A percentile compares a stretch with the other conserved stretches of the same genome.
Evolutionary conservation across 2,888 invertebrate genomes (phyloP).

Genomic region (Brachypterus glaber): DNA sequence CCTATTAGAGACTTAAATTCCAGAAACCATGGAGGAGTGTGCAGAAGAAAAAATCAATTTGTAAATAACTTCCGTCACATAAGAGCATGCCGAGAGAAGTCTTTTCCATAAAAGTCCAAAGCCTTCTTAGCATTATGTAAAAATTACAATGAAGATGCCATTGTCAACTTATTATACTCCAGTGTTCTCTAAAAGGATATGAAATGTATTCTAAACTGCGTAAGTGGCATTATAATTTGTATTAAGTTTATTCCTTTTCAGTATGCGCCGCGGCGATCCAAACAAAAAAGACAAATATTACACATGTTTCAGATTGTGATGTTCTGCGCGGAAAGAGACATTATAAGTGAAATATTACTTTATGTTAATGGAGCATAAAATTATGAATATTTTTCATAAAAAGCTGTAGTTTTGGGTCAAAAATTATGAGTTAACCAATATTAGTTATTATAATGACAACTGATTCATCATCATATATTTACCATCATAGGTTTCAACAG

Average conservation of each 20-base stretch:
- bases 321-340: too few relatives aligned
- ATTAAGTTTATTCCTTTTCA: conserved; percentile 25
- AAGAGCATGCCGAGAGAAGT: conserved; percentile 23
- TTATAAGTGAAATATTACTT: too few relatives aligned
- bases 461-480: too few relatives aligned
- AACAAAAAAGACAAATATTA: conserved; percentile 23
- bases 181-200: conserved; percentile 23
- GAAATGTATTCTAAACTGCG: conserved; percentile 22
- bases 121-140: conserved; percentile 28
- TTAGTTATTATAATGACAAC: too few relatives aligned
- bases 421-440: too few relatives aligned
- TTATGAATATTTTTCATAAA: too few relatives aligned
- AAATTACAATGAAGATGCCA: conserved; percentile 29
- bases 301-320: conserved; percentile 27
- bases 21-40: conserved; percentile 4
- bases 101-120: conserved; percentile 22
- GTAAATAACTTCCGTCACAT: conserved; percentile 23
- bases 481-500: too few relatives aligned
- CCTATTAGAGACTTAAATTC: too few relatives aligned
- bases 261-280: conserved; percentile 11
- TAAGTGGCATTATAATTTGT: conserved; percentile 27
- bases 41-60: background rate
- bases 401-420: too few relatives aligned
- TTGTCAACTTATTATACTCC: conserved; percentile 26
- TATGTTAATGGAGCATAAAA: too few relatives aligned